Conservation (phyloP, 2,113 vertebrate species). For the Aegypius monachus region DNA sequence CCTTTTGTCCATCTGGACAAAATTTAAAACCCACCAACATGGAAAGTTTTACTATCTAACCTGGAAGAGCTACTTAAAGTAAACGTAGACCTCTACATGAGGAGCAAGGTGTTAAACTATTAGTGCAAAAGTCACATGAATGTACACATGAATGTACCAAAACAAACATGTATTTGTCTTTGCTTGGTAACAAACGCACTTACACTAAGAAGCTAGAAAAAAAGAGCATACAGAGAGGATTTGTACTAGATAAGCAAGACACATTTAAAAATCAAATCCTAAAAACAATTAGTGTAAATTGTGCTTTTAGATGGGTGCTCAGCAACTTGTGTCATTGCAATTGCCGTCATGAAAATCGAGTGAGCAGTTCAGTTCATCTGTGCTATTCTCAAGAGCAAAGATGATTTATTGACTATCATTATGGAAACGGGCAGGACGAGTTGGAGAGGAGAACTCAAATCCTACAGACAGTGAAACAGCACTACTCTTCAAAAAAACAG, state of each 20-base stretch:
- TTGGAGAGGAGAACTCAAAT: neutral
- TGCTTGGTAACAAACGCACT: neutral
- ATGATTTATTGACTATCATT: neutral
- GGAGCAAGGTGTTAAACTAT: neutral
- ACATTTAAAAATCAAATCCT: neutral
- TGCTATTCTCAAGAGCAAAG: neutral
- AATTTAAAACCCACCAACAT: neutral
- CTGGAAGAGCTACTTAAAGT: neutral
- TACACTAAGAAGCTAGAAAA: neutral
- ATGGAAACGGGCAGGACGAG: neutral
- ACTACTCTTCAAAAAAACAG: neutral
- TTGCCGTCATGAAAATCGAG: accelerated
- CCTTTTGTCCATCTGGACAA: neutral
- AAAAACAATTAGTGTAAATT: neutral
- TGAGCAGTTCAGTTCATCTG: neutral
- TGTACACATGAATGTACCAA: neutral
- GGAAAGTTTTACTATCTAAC: neutral
- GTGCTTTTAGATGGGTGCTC: neutral
- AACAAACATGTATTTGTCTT: neutral
- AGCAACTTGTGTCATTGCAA: neutral
- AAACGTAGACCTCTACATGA: neutral
- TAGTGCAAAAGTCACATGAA: neutral
- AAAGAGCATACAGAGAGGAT: neutral
- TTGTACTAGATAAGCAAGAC: neutral
- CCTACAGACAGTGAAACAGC: neutral